Base-by-base conservation (phyloP, 2,797 vertebrate species). In the Chiloscyllium punctatum region DNA sequence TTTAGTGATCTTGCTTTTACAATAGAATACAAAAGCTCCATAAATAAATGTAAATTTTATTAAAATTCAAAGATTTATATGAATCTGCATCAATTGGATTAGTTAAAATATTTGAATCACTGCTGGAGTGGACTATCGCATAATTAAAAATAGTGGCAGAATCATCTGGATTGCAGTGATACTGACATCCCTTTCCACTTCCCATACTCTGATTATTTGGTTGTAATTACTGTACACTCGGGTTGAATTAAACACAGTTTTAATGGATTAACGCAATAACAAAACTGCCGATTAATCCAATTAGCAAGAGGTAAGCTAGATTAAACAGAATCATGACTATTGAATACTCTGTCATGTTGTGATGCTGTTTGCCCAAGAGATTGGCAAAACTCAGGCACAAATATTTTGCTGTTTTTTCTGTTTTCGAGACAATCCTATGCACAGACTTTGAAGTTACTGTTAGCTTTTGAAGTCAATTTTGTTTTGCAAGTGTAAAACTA, bases 231-330 rank as follows among this genome's bases (percentile, higher is more conserved):
- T 37, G 90, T 23, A 92, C 0, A 66, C 42, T 69, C 66, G 68
- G 90, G 68, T 92, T 92, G 66, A 92, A 92, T 92, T 92, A 92
- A 92, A 92, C 90, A 92, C 66, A 42, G 66, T 69, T 92, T 48
- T 92, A 92, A 92, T 92, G 66, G 90, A 92, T 92, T 92, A 92
- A 42, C 90, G 9, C 90, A 92, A 92, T 37, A 92, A 69, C 90
- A 92, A 92, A 92, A 92, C 69, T n/a, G 68, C 90, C 90, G 69
- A 92, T 92, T 92, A 92, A 69, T 92, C 66, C 90, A 92, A 92
- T 92, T 92, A 92, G 16, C 90, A 92, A 92, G 62, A 92, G n/a
- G n/a, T 92, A 42, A n/a, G 90, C n/a, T 92, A 68, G 90, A 92
- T 92, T 92, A 92, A 92, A 92, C 62, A 23, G 69, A 68, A 92